Evolutionary conservation across 1,140 invertebrate genomes (phyloP), one percentile per base, ranked within the genome.

Genomic region (Drosophila tristis): DNA sequence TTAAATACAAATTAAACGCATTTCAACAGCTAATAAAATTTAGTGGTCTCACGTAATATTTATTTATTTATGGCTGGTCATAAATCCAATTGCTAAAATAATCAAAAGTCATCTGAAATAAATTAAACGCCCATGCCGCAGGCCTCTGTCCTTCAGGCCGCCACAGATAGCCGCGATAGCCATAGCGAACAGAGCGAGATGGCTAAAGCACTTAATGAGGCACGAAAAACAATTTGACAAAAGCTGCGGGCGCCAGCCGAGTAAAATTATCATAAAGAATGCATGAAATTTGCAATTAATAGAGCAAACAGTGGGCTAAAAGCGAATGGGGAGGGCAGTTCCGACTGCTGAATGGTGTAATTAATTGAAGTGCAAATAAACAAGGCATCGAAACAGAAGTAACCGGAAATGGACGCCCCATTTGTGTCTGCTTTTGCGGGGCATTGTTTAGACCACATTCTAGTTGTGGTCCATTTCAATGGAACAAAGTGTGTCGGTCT

Each of bases 151-250:
- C 4, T 39, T 4, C 35, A 39, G 35, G 35, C 35, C 35, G 11
- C 4, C 1, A 2, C 35, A 39, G 35, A 39, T 13, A 57, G 15
- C 13, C 55, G 16, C 54, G 55, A 59, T 71, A 78, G 47, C 56
- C 20, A 44, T n/a, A 50, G 15, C n/a, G 11, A 5, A 13, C 13
- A 26, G 15, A n/a, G 31, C 31, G 20, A 48, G 55, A 23, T 20
- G 29, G 11, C 6, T 4, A 45, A 9, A 44, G 16, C 45, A 43
- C 29, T 80, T 85, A 71, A 85, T 80, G 77, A 85, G 77, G 67
- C 81, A 76, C 67, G 64, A 80, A 86, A 68, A 77, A 61, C 78
- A 86, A 86, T 86, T 85, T 85, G 61, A 80, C 74, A 85, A 80
- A 65, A 66, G 49, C 61, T 79, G 70, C 48, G 65, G 64, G 39